Evolutionary conservation across 1,140 invertebrate species (phyloP).

Genomic region (Orussus abietinus): DNA sequence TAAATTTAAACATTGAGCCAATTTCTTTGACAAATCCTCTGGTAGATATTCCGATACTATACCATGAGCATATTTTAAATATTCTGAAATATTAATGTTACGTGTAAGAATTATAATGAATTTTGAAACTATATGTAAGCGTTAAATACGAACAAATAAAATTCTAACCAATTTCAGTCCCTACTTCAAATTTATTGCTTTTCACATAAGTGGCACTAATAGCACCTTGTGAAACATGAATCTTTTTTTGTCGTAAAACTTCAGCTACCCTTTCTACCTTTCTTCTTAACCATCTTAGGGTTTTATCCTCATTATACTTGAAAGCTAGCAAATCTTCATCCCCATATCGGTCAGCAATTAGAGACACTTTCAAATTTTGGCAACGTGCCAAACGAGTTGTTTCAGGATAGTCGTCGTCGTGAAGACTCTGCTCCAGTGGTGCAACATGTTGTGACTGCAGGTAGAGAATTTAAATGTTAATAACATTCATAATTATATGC

Average conservation of each 20-base stretch:
- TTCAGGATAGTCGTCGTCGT: conserved; percentile 60
- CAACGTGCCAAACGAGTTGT: conserved; percentile 51
- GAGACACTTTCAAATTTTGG: conserved; percentile 54
- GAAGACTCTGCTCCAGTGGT: conserved; percentile 67
- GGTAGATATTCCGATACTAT: conserved; percentile 67
- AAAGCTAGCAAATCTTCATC: conserved; percentile 67
- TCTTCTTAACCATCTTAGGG: conserved; percentile 66
- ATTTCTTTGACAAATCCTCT: conserved; percentile 60
- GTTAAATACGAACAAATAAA: conserved; percentile 6
- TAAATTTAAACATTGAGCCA: conserved; percentile 61
- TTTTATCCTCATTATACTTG: conserved; percentile 75
- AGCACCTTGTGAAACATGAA: conserved; percentile 66
- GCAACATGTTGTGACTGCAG: conserved; percentile 54
- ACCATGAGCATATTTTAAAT: conserved; percentile 65
- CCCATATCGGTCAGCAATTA: conserved; percentile 66
- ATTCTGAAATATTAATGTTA: conserved; percentile 52
- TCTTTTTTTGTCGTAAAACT: conserved; percentile 63
- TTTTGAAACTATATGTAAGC: conserved; percentile 7
- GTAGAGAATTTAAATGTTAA: conserved; percentile 13
- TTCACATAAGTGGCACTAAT: conserved; percentile 70
- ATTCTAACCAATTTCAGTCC: conserved; percentile 43
- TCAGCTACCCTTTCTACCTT: conserved; percentile 63
- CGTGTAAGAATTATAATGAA: conserved; percentile 9
- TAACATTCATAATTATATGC: conserved; percentile 4
- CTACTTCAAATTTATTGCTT: conserved; percentile 54